A percentile compares a stretch with the other conserved stretches of the same genome.
Conservation (phyloP, 2,113 vertebrate genomes). For the Megaleporinus macrocephalus region DNA sequence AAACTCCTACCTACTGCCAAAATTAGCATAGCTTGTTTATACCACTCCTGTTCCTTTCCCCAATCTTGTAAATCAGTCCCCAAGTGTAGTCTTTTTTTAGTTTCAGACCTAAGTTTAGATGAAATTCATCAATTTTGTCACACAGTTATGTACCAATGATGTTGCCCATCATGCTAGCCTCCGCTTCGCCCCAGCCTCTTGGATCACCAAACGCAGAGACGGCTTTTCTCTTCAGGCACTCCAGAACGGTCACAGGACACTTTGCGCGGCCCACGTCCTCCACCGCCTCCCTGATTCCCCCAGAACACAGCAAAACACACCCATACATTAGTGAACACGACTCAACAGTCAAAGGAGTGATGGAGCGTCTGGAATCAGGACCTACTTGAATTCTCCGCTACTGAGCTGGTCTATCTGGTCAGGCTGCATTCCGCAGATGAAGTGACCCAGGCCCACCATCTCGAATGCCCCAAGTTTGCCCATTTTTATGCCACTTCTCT, state of each 20-base stretch:
- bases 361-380: background rate
- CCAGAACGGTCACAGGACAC: constrained; percentile 49
- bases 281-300: constrained; percentile 67
- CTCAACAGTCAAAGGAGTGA: background rate
- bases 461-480: constrained; percentile 56
- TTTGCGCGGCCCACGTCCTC: constrained; percentile 52
- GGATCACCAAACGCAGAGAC: constrained; percentile 61
- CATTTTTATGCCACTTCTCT: constrained; percentile 45
- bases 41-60: too few relatives aligned
- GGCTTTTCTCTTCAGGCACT: constrained; percentile 60
- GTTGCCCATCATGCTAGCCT: constrained; percentile 63
- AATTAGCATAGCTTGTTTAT: too few relatives aligned
- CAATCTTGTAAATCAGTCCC: too few relatives aligned
- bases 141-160: constrained; percentile 62
- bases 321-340: background rate
- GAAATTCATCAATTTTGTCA: too few relatives aligned
- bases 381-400: constrained; percentile 65
- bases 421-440: constrained; percentile 72
- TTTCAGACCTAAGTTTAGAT: too few relatives aligned
- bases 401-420: constrained; percentile 61
- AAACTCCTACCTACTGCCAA: too few relatives aligned
- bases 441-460: constrained; percentile 64
- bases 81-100: too few relatives aligned
- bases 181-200: constrained; percentile 62
- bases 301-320: constrained; percentile 25